Percentiles rank a stretch among this genome's conserved stretches.
Conservation (phyloP, 2,113 vertebrate genomes). For the Pandion haliaetus region DNA sequence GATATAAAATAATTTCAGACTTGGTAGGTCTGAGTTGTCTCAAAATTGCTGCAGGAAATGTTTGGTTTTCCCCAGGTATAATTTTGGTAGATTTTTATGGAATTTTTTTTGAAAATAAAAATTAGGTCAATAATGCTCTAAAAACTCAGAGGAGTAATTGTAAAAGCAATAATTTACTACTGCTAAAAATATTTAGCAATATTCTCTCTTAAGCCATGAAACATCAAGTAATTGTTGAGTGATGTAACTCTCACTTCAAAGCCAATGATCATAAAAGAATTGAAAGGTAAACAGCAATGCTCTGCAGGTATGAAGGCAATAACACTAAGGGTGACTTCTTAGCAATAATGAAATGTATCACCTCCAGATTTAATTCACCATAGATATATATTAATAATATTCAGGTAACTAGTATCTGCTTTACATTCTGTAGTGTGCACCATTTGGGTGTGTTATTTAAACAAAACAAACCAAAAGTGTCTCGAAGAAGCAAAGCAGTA, state of each 20-base stretch:
- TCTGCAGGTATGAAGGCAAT: conserved; percentile 29
- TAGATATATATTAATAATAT: background rate
- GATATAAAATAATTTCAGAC: background rate
- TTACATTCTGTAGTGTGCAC: background rate
- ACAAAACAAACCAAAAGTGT: background rate
- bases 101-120: background rate
- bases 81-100: conserved; percentile 4
- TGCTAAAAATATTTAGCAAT: conserved; percentile 70
- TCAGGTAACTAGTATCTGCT: background rate
- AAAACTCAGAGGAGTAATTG: conserved; percentile 35
- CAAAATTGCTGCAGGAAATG: background rate
- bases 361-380: background rate
- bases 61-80: background rate
- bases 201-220: conserved; percentile 75
- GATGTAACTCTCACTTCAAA: background rate
- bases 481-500: background rate
- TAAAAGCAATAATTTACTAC: conserved; percentile 71
- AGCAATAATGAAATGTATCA: conserved; percentile 69
- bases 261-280: background rate
- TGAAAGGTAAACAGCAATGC: background rate
- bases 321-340: conserved; percentile 42
- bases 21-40: background rate
- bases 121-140: conserved; percentile 6
- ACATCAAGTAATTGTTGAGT: background rate
- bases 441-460: background rate